A percentile compares a stretch with the other conserved stretches of the same genome.
phyloP scores from a whole-genome alignment of 2,888 invertebrate genomes.

The Tortrix viridana region DNA sequence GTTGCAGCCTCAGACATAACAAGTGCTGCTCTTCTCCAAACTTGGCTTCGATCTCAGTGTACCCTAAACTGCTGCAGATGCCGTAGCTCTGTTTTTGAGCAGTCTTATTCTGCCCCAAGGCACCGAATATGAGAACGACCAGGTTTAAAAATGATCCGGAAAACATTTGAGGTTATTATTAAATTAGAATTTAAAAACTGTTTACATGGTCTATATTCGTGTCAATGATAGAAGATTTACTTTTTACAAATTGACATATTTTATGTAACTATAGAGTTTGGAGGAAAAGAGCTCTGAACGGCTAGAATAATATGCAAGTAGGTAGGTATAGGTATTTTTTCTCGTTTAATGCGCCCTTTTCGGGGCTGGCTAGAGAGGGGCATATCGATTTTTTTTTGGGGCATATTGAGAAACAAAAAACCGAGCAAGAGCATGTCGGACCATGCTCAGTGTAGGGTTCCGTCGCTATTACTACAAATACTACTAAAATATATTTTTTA shows the following conservation, averaged over 20 bases:
- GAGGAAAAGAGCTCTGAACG: no score
- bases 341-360: no score
- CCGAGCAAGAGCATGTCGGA: no score
- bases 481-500: no score
- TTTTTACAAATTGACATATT: not conserved
- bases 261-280: no score
- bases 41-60: conserved; percentile 57
- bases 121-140: not conserved
- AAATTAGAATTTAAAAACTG: conserved; percentile 1
- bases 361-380: no score
- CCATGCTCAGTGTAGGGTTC: no score
- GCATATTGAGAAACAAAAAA: no score
- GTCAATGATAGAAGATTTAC: not conserved
- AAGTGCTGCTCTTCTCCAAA: conserved; percentile 64
- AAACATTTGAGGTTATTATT: not conserved
- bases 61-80: conserved; percentile 52
- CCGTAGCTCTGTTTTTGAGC: conserved; percentile 34
- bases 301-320: no score
- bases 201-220: conserved; percentile 6
- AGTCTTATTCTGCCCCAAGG: conserved; percentile 20
- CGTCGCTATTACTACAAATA: no score
- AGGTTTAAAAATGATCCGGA: not conserved
- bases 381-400: no score
- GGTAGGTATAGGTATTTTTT: no score
- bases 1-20: conserved; percentile 60